phyloP scores from a whole-genome alignment of 2,113 vertebrate genomes.

The Poecile atricapillus region DNA sequence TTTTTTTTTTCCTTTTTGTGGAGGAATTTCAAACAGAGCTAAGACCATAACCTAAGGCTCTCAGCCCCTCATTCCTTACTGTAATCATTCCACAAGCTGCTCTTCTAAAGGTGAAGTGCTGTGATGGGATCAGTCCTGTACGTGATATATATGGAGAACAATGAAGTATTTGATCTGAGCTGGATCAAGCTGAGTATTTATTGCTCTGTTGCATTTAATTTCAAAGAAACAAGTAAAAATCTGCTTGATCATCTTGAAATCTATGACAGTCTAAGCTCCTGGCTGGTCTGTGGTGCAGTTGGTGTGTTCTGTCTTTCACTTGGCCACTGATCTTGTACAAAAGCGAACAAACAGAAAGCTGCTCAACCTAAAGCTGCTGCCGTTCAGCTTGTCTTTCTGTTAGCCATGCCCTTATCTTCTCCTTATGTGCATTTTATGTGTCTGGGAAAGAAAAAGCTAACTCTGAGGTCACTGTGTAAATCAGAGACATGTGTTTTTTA shows the following conservation, averaged over 20 bases:
- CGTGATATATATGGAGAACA: accelerated
- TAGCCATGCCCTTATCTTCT: not conserved
- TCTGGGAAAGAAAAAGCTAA: not conserved
- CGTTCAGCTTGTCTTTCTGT: not conserved
- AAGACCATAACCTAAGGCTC: not conserved
- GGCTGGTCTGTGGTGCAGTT: not conserved
- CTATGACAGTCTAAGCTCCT: not conserved
- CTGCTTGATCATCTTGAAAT: too few relatives aligned
- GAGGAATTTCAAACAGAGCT: not conserved
- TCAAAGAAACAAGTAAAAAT: not conserved
- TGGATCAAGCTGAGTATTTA: not conserved
- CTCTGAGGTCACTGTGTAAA: not conserved
- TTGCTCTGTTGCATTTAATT: not conserved
- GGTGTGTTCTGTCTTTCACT: not conserved
- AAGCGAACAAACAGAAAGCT: not conserved
- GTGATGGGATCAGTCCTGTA: not conserved
- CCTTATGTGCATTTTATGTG: not conserved
- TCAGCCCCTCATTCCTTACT: not conserved
- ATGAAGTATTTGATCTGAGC: not conserved
- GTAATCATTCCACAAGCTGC: too few relatives aligned
- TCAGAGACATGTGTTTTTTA: not conserved
- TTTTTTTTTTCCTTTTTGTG: not conserved
- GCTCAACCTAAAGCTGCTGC: not conserved
- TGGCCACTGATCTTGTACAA: not conserved
- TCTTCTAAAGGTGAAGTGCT: not conserved